Base-by-base conservation (phyloP, 2,888 invertebrate genomes). In the Chloroclystis v-ata region DNA sequence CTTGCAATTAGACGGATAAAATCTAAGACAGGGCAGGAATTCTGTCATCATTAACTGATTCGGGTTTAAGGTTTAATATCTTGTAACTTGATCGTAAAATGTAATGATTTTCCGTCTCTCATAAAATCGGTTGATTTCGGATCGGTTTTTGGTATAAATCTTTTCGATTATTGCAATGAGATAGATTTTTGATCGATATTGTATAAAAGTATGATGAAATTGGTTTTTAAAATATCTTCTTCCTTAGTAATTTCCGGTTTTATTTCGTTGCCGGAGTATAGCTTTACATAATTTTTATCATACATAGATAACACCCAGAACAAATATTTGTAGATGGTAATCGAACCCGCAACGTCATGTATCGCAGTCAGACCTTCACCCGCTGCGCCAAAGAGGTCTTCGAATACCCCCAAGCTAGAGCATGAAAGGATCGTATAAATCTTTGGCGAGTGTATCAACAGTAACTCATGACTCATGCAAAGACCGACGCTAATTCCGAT, bases 1-100 rank as follows among this genome's bases (percentile, higher is more conserved):
- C 57, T 57, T 49, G 60, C 62, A 71, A 69, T 72, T 69, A 65
- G 63, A 57, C 54, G 58, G 72, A 72, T 72, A 66, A 55, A 56
- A 70, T 72, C 67, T 65, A 38, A 26, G 29, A 32, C 46, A 55
- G 32, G 20, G 51, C 37, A 54, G 56, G 62, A 67, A 67, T 67
- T 59, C 57, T 58, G 60, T 63, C 25, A 56, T 53, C 47, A 29
- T 50, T 49, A 47, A 41, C 39, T 35, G 42, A 47, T 50, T 40
- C 47, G 28, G 37, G 47, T 29, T 14, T 14, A 30, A 14, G 14
- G 29, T 10, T 43, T 49, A 47, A 40, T 43, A 43, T 40, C 47
- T 37, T 43, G 43, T 53, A 40, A 40, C 29, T 49, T 40, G 37
- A 7, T 47, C 43, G 45, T 48, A 46, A 45, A 47, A 29, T 39